phyloP scores from a whole-genome alignment of 1,140 invertebrate species.

The Drosophila ercepeae region DNA sequence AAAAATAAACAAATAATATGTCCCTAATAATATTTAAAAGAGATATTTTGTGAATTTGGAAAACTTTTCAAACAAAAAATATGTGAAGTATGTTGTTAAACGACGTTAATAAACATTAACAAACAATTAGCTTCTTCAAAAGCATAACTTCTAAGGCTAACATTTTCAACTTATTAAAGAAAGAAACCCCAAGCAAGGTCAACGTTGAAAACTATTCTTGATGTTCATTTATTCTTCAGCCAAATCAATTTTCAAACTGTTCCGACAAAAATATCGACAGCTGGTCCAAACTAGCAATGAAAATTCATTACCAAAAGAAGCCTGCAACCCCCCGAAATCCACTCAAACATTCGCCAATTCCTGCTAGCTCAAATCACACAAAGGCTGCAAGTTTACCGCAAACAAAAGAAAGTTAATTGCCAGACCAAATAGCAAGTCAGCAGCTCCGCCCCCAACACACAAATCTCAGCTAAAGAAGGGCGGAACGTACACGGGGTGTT shows the following conservation, averaged over 20 bases:
- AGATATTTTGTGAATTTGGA: too few species aligned
- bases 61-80: too few species aligned
- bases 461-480: constrained; percentile 9
- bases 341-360: not conserved
- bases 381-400: constrained; percentile 51
- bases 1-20: not conserved
- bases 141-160: not conserved
- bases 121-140: not conserved
- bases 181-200: not conserved
- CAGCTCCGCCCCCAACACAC: constrained; percentile 11
- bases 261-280: constrained; percentile 54
- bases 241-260: constrained; percentile 15
- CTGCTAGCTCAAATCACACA: constrained; percentile 34
- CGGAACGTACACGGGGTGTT: constrained; percentile 10
- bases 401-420: constrained; percentile 77
- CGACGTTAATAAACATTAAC: too few species aligned
- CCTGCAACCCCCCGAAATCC: not conserved
- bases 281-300: constrained; percentile 58
- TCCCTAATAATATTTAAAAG: not conserved
- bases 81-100: too few species aligned
- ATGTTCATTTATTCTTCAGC: not conserved
- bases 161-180: too few species aligned
- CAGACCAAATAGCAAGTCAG: constrained; percentile 51
- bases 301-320: constrained; percentile 47
- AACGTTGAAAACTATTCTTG: not conserved